Evolutionary conservation across 1,140 invertebrate genomes (phyloP), one percentile per base, ranked within the genome.

Genomic region (Cotesia chilonis): DNA sequence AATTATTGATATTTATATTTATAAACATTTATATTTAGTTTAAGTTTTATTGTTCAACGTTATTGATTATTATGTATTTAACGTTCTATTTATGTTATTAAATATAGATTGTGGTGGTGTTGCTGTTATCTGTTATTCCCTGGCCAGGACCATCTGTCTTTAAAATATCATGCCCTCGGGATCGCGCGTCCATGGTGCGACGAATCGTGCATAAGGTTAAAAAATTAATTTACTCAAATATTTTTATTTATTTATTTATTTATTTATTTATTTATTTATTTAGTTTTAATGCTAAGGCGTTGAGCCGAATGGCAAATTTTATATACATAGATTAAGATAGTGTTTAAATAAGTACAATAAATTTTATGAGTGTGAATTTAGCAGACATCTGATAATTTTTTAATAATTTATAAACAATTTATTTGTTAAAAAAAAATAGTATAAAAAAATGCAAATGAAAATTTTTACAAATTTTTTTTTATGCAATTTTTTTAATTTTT

Each of bases 181-280:
- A 96, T 88, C 95, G 94, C 87, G 94, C 95, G 70, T 92, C 94
- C 79, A 91, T 96, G 77, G 95, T 97, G 59, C 90, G 94, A 79
- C 94, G 94, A 88, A 91, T 97, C 75, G 91, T 97, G 77, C 91
- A 94, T 85, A 95, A 92, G 87, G 91, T 92, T 82, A 83, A 75
- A 74, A 55, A 57, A 59, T 28, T 28, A 28, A 28, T 28, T 28
- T 28, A 28, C 1, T 28, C 28, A 28, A 28, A 28, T 28, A 28
- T 28, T 28, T 14, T 52, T 69, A 52, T 55, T 68, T 61, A 41
- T 70, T 68, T 74, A 12, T 7, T 10, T 66, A 38, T 38, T 66
- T n/a, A n/a, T 14, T 52, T 69, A 52, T 55, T 68, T 61, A 41
- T 70, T 68, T 28, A 66, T 52, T 17, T 17, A 17, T 17, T 17